Evolutionary conservation across 2,113 vertebrate species (phyloP).

Genomic region (Hippocampus abdominalis): DNA sequence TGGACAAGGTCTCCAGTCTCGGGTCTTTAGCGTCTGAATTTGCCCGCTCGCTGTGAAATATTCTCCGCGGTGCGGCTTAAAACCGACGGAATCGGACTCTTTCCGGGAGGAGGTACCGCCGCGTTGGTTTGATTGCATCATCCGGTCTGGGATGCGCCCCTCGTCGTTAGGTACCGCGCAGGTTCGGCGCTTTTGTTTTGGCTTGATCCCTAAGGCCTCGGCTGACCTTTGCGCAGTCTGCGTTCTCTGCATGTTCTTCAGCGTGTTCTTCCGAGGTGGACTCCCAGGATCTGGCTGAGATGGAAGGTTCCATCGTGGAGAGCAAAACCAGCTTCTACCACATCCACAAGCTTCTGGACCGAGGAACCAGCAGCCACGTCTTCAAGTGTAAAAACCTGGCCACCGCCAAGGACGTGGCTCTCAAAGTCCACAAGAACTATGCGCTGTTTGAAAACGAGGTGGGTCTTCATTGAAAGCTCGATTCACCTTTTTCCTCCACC

Average conservation of each 20-base stretch:
- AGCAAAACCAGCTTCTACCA: conserved; percentile 1
- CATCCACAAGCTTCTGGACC: conserved; percentile 6
- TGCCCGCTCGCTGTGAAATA: too few species aligned
- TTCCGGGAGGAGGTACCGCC: too few species aligned
- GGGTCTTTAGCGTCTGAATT: too few species aligned
- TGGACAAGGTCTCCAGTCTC: too few species aligned
- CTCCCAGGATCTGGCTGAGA: not conserved
- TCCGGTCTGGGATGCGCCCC: too few species aligned
- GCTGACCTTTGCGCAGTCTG: not conserved
- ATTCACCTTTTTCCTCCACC: too few species aligned
- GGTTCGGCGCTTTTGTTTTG: too few species aligned
- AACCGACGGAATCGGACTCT: too few species aligned
- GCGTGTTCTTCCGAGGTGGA: not conserved
- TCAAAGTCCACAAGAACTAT: conserved; percentile 5
- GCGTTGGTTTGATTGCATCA: too few species aligned
- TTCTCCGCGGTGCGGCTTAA: too few species aligned
- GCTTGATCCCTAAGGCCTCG: not conserved
- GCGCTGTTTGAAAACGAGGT: conserved; percentile 6
- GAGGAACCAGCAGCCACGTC: conserved; percentile 9
- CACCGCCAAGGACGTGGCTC: not conserved
- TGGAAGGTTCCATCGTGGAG: conserved; percentile 7
- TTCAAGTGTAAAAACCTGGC: not conserved
- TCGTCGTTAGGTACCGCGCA: too few species aligned
- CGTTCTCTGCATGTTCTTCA: conserved; percentile 1
- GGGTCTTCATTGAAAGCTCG: not conserved